Conservation (phyloP, 2,113 vertebrate genomes). For the Phylloscopus whistleri region DNA sequence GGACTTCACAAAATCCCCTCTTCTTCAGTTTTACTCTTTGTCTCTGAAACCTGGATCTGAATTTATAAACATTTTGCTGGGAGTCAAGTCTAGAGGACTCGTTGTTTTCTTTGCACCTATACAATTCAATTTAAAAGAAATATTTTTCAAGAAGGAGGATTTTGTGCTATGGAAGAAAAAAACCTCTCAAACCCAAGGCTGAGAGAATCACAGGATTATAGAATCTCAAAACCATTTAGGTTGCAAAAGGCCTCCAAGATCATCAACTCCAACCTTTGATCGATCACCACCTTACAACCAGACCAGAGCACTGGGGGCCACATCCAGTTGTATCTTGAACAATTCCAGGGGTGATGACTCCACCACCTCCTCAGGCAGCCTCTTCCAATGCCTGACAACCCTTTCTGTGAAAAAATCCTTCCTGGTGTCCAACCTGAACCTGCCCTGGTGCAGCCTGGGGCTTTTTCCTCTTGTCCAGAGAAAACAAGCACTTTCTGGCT, state of each 20-base stretch:
- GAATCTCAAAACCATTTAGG: background rate
- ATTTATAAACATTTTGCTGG: background rate
- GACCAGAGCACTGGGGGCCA: background rate
- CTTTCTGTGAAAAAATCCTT: background rate
- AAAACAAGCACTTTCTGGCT: accelerated
- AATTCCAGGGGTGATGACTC: background rate
- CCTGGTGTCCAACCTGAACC: background rate
- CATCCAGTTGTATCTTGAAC: too few species aligned
- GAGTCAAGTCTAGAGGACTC: background rate
- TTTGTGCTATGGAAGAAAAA: background rate
- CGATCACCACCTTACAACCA: background rate
- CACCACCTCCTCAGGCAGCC: background rate
- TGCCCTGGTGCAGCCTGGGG: background rate
- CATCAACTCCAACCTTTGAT: background rate
- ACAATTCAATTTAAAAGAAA: background rate
- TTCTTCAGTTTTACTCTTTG: background rate
- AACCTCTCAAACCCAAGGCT: background rate
- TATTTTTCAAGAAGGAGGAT: background rate
- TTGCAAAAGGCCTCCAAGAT: background rate
- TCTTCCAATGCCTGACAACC: background rate
- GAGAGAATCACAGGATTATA: background rate
- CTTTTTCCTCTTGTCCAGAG: background rate
- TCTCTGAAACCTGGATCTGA: background rate
- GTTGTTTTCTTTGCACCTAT: background rate
- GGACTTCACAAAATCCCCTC: background rate